phyloP scores from a whole-genome alignment of 2,113 vertebrate species.

The Ivindomyrus marchei region DNA sequence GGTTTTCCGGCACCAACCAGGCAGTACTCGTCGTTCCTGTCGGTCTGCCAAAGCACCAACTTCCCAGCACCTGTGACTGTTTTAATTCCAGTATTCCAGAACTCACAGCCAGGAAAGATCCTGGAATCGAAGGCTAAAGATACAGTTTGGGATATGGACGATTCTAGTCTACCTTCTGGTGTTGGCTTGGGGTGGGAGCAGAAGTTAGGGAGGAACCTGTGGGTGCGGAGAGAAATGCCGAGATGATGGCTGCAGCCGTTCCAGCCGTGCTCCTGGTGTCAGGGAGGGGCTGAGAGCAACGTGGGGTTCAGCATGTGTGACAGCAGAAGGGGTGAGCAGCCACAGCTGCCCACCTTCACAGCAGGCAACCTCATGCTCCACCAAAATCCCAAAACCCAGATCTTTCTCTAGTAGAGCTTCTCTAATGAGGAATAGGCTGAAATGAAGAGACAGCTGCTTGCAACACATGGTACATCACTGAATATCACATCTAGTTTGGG shows the following conservation, averaged over 20 bases:
- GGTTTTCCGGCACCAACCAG: slow-evolving; percentile 4
- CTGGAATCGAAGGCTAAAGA: background rate
- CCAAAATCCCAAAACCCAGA: background rate
- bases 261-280: background rate
- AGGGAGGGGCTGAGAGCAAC: background rate
- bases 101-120: background rate
- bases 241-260: background rate
- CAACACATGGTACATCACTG: background rate
- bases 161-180: background rate
- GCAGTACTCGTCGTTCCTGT: background rate
- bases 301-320: background rate
- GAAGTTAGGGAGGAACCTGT: background rate
- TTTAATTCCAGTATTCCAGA: background rate
- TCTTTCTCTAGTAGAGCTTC: background rate
- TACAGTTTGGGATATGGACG: background rate
- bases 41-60: background rate
- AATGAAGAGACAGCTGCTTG: background rate
- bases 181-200: background rate
- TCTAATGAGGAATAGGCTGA: background rate
- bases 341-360: background rate
- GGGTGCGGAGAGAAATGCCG: background rate
- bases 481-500: background rate
- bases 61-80: slow-evolving; percentile 3
- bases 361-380: background rate
- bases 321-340: background rate